phyloP scores from a whole-genome alignment of 1,140 invertebrate genomes.

The Hyles vespertilio region DNA sequence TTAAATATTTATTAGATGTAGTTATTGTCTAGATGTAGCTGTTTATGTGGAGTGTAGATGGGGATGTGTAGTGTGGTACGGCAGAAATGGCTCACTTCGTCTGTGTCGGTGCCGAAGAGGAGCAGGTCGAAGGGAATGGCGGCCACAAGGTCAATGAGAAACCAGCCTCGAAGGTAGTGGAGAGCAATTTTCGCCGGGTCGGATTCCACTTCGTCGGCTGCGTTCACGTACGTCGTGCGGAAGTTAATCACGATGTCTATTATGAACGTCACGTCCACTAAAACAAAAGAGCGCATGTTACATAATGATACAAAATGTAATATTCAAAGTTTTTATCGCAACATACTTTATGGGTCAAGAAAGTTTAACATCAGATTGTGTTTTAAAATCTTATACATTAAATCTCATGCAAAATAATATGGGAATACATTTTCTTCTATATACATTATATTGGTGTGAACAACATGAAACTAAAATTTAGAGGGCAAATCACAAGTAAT shows the following conservation, averaged over 20 bases:
- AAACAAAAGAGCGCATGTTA: slow-evolving; percentile 24
- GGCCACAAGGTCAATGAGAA: slow-evolving; percentile 98
- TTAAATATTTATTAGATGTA: slow-evolving; percentile 18
- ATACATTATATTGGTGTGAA: too few species aligned
- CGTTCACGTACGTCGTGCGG: slow-evolving; percentile 98
- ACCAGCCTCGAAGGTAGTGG: slow-evolving; percentile 99
- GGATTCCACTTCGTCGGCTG: slow-evolving; percentile 98
- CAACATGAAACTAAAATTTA: too few species aligned
- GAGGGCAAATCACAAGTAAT: neutral
- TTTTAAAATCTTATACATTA: too few species aligned
- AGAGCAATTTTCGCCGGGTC: slow-evolving; percentile 98
- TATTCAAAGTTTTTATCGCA: too few species aligned
- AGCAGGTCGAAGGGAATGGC: slow-evolving; percentile 99
- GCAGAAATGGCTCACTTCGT: slow-evolving; percentile 87
- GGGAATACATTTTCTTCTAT: too few species aligned
- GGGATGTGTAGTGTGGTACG: slow-evolving; percentile 38
- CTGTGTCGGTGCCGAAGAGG: slow-evolving; percentile 95
- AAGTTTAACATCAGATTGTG: too few species aligned
- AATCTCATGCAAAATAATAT: too few species aligned
- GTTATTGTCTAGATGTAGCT: slow-evolving; percentile 4
- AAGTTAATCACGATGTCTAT: slow-evolving; percentile 99
- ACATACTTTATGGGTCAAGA: too few species aligned
- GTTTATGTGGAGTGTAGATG: slow-evolving; percentile 1
- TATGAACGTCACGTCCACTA: slow-evolving; percentile 99
- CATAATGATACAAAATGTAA: too few species aligned